Base-by-base conservation (phyloP, 2,888 invertebrate species). In the Mimumesa dahlbomi region DNA sequence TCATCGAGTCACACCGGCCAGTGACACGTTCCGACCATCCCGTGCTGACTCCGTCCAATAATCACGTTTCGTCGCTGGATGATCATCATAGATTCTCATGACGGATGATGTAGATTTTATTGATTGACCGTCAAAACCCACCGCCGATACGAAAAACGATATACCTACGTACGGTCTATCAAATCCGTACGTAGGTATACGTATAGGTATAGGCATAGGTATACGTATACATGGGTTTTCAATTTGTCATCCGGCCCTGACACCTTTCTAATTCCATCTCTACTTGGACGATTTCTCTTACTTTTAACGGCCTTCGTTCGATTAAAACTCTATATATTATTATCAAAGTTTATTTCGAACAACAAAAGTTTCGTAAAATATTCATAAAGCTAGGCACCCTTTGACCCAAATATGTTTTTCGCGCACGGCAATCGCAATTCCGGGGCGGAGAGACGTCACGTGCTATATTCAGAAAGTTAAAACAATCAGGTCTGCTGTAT, bases 31-130 rank as follows among this genome's bases (percentile, higher is more conserved):
- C 45, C 56, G 25, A 50, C 56, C 68, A 56, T 45, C 48, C 57
- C 48, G 53, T 42, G 57, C 34, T 50, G 54, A 54, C 64, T 64
- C 57, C 61, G 48, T 53, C 62, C 66, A 46, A 67, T 73, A 71
- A 73, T 71, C 71, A 67, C 71, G 48, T 73, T 73, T 54, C 59
- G 46, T 42, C 34, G 56, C 21, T 50, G 50, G 58, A 64, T 69
- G 69, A 72, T 72, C 68, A 63, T 71, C 69, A 40, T 56, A 40
- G 63, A 64, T 50, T 58, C 64, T 58, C 64, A 18, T 25, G 63
- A 53, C 64, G 52, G 14, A 22, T 13, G 40, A 52, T 52, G 40
- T 22, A 5, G 52, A 36, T 52, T 52, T 22, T 38, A 40, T 52
- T 14, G 52, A 52, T 52, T 22, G 52, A 52, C 40, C 38, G 22